Base-by-base conservation (phyloP, 1,140 invertebrate species). In the Holotrichia oblita region DNA sequence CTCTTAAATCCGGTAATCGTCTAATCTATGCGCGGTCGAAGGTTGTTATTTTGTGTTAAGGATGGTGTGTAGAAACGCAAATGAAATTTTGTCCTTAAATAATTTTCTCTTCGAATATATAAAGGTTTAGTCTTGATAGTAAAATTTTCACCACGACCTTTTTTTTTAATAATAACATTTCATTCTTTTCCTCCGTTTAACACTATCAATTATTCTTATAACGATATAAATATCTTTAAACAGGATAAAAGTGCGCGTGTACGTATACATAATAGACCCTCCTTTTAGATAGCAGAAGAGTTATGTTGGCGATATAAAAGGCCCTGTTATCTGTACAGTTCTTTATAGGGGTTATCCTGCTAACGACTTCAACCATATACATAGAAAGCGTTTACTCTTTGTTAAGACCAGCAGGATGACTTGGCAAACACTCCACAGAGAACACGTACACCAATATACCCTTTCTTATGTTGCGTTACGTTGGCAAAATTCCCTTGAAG, bases 311-410 rank as follows among this genome's bases (percentile, higher is more conserved):
- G 48, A 55, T 55, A 55, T 55, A 55, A 55, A 55, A 55, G 48
- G 48, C 48, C 48, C 27, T 34, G 48, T 55, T 55, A 55, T 55
- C 48, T 55, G 48, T 17, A 55, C 48, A 55, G 48, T 55, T 55
- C 48, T 55, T 55, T 55, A 55, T 55, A 55, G 48, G 48, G 48
- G 48, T 55, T 55, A 55, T 55, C 48, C 48, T 55, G 48, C 48
- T 55, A 55, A 55, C 48, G 48, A 55, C 48, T 55, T 14, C 48
- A 6, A 55, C 48, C 48, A 55, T 17, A 55, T n/a, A n/a, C n/a
- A n/a, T 55, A 20, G 48, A 55, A 34, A 55, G n/a, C 48, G 48
- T 55, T 55, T 55, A 17, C 48, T 55, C 48, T 55, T 55, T 55
- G 48, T 55, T 55, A 17, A 55, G 48, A 55, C n/a, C 14, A 55